Base-by-base conservation (phyloP, 2,113 vertebrate genomes). In the Nibea coibor region DNA sequence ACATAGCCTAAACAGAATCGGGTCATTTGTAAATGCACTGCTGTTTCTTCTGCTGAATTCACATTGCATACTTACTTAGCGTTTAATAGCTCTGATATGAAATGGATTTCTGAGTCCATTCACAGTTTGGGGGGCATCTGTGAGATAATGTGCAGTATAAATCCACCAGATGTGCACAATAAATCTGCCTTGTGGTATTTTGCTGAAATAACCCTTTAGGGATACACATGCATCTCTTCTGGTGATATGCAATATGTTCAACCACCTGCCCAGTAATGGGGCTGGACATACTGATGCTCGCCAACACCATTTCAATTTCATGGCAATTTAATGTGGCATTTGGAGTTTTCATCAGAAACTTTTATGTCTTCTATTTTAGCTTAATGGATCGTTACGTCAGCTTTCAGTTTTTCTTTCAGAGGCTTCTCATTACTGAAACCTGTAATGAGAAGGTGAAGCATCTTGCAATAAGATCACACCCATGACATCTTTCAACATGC, bases 131-230 rank as follows among this genome's bases (percentile, higher is more conserved):
- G 31, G 31, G 19, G 42, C 70, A 53, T 81, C 43, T 78, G 80
- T 51, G 5, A 59, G 54, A 72, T 39, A 45, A 57, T 78, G 20
- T 68, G 43, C 56, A 35, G 54, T 48, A 50, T 72, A 72, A 83
- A 72, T 72, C 54, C 1, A 78, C 54, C 77, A 83, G 77, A 83
- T 81, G 83, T 88, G 81, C 82, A 26, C 28, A 35, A 84, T 88
- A 80, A 85, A 85, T 77, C 72, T 77, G 80, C 53, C 82, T 39
- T 22, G 78, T 80, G 79, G 57, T 76, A 15, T 68, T 80, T 69
- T 85, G 57, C 74, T 63, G 66, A 81, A 89, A 86, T 71, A 17
- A 22, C 56, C 50, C 84, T 79, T 47, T 10, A 80, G 81, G 75
- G 81, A 77, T 58, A 12, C 10, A 12, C 31, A 43, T 48, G 31